Evolutionary conservation across 2,888 invertebrate genomes (phyloP), one percentile per base, ranked within the genome.

Genomic region (Coleophora deauratella): DNA sequence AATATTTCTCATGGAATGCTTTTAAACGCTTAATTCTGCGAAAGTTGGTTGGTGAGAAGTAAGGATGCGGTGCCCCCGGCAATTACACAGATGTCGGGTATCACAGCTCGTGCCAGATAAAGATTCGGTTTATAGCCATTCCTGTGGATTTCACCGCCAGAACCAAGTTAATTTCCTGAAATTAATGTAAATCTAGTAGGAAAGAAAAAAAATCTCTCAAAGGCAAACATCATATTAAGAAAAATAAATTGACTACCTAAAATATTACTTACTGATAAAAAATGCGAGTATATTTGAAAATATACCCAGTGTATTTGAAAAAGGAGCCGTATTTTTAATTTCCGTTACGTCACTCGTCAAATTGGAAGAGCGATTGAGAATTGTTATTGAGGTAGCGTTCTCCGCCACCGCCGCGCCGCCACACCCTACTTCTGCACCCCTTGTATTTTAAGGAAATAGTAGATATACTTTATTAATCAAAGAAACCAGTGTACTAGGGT

Each of bases 261-360:
- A 35, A 15, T 40, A 35, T 21, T 21, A 21, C 6, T 21, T 21
- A 6, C 6, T 6, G 6, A 21, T 4, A 6, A 21, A 21, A 21
- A 4, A 21, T 21, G 3, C 21, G 3, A 4, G 6, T 21, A 21
- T 21, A 21, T 6, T 21, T n/a, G n/a, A n/a, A n/a, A n/a, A n/a
- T n/a, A n/a, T n/a, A n/a, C n/a, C 21, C 21, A 6, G 21, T 21
- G 6, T 21, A 21, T 38, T 38, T 6, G 31, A 33, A 37, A 35
- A 33, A 30, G 38, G 27, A 34, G 38, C 27, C 63, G 56, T 64
- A 69, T 78, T 72, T 81, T 82, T 84, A 84, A 85, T 85, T 84
- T 85, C 85, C 85, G 84, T 74, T 79, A 74, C 72, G 84, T 84
- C 84, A 80, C 74, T 79, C 74, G 72, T 76, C 76, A 75, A 80